Percentiles rank a stretch among this genome's conserved stretches.
phyloP scores from a whole-genome alignment of 2,113 vertebrate species.

The Erpornis zantholeuca region DNA sequence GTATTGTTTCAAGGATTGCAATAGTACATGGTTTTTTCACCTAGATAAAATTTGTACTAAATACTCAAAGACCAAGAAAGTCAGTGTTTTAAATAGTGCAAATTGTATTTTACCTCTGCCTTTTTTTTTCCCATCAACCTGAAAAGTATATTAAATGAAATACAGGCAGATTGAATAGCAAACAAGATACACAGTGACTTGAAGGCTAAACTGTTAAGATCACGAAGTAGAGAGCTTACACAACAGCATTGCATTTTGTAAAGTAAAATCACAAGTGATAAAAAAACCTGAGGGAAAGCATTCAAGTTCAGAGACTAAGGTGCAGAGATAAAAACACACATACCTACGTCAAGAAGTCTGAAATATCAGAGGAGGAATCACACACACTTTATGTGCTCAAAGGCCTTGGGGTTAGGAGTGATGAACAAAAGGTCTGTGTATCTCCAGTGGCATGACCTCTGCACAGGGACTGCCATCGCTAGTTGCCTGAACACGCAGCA shows the following conservation, averaged over 20 bases:
- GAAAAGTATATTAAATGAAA: neutral
- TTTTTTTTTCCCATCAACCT: neutral
- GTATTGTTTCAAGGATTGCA: conserved; percentile 16
- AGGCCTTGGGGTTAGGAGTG: neutral
- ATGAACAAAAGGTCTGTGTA: neutral
- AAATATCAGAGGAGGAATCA: neutral
- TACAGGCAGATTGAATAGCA: neutral
- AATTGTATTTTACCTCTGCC: neutral
- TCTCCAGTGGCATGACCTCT: neutral
- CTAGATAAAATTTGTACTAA: neutral
- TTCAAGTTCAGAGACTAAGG: neutral
- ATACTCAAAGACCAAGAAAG: neutral
- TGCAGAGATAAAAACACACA: neutral
- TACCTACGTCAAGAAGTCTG: neutral
- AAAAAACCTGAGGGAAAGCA: neutral
- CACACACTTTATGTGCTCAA: neutral
- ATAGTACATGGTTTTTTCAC: neutral
- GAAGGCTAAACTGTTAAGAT: neutral
- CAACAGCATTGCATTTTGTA: neutral
- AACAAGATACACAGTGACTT: neutral
- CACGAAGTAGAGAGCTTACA: neutral
- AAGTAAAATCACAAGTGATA: neutral
- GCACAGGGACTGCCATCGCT: neutral
- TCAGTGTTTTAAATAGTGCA: neutral
- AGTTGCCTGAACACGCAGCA: neutral